Evolutionary conservation across 2,113 vertebrate species (phyloP), one percentile per base, ranked within the genome.

Genomic region (Poecilia latipinna): DNA sequence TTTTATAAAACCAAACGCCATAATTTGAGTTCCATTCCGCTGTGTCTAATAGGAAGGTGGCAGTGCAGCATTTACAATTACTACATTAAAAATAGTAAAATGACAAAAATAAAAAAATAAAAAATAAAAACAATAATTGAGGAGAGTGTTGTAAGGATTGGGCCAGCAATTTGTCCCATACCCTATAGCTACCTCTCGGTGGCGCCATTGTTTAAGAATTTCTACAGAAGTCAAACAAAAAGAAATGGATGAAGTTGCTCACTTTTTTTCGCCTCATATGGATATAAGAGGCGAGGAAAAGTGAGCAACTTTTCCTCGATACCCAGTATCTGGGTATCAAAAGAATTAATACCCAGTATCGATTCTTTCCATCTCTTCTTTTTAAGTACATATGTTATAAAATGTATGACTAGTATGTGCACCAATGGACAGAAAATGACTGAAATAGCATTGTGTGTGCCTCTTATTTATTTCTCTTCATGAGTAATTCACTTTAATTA

Each of bases 381-480:
- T 57, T 8, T 3, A 11, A n/a, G 24, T n/a, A n/a, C 8, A 10
- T n/a, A 37, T 37, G 35, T 37, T 37, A 37, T 19, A 1, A 51
- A 57, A 57, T 57, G 6, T 22, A 57, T 57, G 51, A 57, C 24
- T 2, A 57, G 24, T n/a, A 11, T 48, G 13, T 48, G 44, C 17
- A 48, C 17, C 19, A 33, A 24, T 57, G 19, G 12, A 24, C 33
- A 75, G 12, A 75, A n/a, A 31, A 72, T 72, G 72, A 57, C 44
- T 71, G 74, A 89, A 87, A 63, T 88, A 80, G 44, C 68, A 28
- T 78, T 80, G 85, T 88, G 89, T 93, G 92, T 87, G 91, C 85
- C 87, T 94, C 89, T 90, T 93, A 92, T 95, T 95, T 95, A 95
- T 95, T 95, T 90, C 88, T 94, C 88, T 92, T 93, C 84, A 94